phyloP scores from a whole-genome alignment of 1,140 invertebrate species.

The Spodoptera frugiperda region DNA sequence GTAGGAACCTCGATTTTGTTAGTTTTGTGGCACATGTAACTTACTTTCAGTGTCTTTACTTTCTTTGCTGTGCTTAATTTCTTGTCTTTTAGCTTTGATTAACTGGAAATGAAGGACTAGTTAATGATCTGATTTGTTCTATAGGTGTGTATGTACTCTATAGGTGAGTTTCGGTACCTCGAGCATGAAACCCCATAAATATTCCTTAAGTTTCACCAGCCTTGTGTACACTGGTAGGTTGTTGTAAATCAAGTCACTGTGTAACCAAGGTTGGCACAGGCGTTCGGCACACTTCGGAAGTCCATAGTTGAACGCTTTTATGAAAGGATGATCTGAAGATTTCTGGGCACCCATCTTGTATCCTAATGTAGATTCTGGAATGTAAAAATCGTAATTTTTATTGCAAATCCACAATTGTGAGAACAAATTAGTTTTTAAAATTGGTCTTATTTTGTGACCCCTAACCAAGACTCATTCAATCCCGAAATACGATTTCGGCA shows the following conservation, averaged over 20 bases:
- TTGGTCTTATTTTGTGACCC: too few species aligned
- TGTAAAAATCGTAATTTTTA: not conserved
- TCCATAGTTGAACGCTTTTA: slow-evolving; percentile 36
- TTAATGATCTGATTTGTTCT: not conserved
- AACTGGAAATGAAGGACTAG: not conserved
- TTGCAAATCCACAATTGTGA: too few species aligned
- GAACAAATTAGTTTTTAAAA: too few species aligned
- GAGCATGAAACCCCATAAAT: slow-evolving; percentile 45
- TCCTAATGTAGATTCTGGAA: slow-evolving; percentile 52
- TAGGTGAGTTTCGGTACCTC: too few species aligned
- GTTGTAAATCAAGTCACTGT: slow-evolving; percentile 37
- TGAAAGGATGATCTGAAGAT: slow-evolving; percentile 30
- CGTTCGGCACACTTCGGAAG: slow-evolving; percentile 5
- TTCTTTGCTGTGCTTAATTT: not conserved
- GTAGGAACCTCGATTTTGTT: too few species aligned
- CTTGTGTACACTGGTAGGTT: slow-evolving; percentile 18
- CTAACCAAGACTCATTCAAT: not conserved
- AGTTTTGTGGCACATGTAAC: too few species aligned
- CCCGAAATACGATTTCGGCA: too few species aligned
- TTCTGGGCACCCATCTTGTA: slow-evolving; percentile 41
- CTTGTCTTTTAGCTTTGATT: slow-evolving; percentile 6
- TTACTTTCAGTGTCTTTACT: not conserved
- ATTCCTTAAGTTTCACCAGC: not conserved
- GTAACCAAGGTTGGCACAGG: slow-evolving; percentile 46
- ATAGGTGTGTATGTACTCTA: too few species aligned